Conservation (phyloP, 2,113 vertebrate genomes). For the Eublepharis macularius region DNA sequence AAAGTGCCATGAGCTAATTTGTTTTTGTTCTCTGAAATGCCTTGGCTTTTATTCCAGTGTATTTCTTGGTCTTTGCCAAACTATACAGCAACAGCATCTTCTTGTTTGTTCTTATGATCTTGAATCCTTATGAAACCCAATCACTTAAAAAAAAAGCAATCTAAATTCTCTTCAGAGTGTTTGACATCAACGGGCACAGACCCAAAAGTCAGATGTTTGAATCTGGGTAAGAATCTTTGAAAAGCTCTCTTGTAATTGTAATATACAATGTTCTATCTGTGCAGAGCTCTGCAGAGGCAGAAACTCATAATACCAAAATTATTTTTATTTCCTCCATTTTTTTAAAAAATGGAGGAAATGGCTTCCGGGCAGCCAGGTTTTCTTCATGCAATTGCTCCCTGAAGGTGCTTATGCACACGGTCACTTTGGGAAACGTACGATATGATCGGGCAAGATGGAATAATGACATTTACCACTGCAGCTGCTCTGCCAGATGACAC, state of each 20-base stretch:
- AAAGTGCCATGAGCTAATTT: conserved; percentile 18
- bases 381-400: neutral
- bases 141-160: neutral
- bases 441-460: no score
- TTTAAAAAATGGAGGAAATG: neutral
- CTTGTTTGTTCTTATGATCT: conserved; percentile 31
- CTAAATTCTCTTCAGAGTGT: conserved; percentile 17
- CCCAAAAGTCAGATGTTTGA: conserved; percentile 9
- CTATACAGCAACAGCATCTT: conserved; percentile 31
- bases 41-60: conserved; percentile 22
- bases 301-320: conserved; percentile 1
- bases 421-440: no score
- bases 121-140: neutral
- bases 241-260: neutral
- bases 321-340: neutral
- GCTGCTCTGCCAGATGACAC: neutral
- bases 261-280: neutral
- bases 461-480: neutral
- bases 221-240: neutral
- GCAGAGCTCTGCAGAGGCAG: neutral
- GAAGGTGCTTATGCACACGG: neutral
- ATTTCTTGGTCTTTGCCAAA: conserved; percentile 46
- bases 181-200: neutral
- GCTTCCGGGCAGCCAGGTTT: neutral
- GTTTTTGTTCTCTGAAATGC: conserved; percentile 37